Conservation (phyloP, 2,113 vertebrate species). For the Clarias magur region DNA sequence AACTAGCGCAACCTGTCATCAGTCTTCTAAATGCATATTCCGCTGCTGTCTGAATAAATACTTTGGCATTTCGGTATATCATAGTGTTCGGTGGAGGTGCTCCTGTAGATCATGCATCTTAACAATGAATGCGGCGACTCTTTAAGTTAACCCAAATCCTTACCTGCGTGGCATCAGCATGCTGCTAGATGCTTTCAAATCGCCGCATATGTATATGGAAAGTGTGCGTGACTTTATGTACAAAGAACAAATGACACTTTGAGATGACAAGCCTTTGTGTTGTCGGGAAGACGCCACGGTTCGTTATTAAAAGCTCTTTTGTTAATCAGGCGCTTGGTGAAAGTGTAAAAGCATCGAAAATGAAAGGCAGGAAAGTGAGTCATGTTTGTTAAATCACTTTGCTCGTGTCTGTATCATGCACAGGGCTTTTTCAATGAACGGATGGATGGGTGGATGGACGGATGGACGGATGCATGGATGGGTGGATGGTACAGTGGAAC, state of each 20-base stretch:
- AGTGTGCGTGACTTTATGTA: conserved; percentile 15
- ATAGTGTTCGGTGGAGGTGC: conserved; percentile 14
- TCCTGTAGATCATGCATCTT: conserved; percentile 16
- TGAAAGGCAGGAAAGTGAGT: conserved; percentile 34
- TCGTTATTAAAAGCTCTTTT: conserved; percentile 45
- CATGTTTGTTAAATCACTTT: conserved; percentile 30
- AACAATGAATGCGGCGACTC: conserved; percentile 4
- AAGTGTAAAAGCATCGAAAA: conserved; percentile 23
- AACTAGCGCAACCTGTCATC: conserved; percentile 51
- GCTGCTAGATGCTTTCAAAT: neutral
- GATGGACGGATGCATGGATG: conserved; percentile 2
- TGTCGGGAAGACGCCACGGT: conserved; percentile 7
- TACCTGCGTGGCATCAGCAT: conserved; percentile 7
- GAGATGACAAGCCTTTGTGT: conserved; percentile 39
- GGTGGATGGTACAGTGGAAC: neutral
- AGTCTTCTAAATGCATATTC: conserved; percentile 50
- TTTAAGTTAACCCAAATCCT: conserved; percentile 18
- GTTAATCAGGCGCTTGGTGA: conserved; percentile 36
- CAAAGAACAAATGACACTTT: conserved; percentile 33
- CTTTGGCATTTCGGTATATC: conserved; percentile 44
- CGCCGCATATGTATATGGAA: neutral
- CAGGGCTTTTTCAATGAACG: neutral
- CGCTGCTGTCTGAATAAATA: conserved; percentile 36
- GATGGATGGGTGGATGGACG: conserved; percentile 9
- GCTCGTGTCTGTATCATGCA: conserved; percentile 19